Evolutionary conservation across 2,888 invertebrate genomes (phyloP).

Genomic region (Agapetus fuscipes): DNA sequence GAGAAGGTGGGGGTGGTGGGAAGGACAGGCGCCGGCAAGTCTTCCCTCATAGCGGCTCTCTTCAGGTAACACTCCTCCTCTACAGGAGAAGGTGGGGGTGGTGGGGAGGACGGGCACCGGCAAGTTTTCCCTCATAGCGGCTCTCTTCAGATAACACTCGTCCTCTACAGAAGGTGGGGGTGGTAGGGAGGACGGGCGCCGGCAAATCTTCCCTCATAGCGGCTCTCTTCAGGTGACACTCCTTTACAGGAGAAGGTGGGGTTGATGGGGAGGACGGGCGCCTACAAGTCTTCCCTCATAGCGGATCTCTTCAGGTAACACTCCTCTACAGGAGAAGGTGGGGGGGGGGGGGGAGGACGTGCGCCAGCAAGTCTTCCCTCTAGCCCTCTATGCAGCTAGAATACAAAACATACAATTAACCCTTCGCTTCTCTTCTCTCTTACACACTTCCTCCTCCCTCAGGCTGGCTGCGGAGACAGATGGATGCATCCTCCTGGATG

Average conservation of each 20-base stretch:
- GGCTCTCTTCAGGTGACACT: conserved; percentile 58
- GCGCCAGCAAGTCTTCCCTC: conserved; percentile 73
- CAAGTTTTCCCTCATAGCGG: conserved; percentile 65
- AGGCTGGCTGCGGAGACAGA: conserved; percentile 42
- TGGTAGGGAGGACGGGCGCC: conserved; percentile 76
- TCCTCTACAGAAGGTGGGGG: conserved; percentile 66
- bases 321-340: too few species aligned
- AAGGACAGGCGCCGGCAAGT: conserved; percentile 77
- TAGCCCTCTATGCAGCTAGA: too few species aligned
- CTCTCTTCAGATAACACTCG: conserved; percentile 64
- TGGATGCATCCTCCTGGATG: conserved; percentile 40
- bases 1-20: conserved; percentile 72
- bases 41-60: conserved; percentile 63
- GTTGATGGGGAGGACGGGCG: too few species aligned
- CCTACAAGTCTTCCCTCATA: conserved; percentile 70
- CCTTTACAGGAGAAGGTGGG: too few species aligned
- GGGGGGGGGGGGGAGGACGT: conserved; percentile 76
- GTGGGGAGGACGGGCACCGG: too few species aligned
- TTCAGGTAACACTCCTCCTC: conserved; percentile 56
- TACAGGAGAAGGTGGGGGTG: too few species aligned
- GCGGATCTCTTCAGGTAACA: conserved; percentile 65
- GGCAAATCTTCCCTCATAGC: conserved; percentile 71
- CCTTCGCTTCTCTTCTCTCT: too few species aligned
- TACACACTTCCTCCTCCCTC: too few species aligned
- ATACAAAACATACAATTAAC: too few species aligned